phyloP scores from a whole-genome alignment of 2,888 invertebrate genomes.

The Cryptocephalus primarius region DNA sequence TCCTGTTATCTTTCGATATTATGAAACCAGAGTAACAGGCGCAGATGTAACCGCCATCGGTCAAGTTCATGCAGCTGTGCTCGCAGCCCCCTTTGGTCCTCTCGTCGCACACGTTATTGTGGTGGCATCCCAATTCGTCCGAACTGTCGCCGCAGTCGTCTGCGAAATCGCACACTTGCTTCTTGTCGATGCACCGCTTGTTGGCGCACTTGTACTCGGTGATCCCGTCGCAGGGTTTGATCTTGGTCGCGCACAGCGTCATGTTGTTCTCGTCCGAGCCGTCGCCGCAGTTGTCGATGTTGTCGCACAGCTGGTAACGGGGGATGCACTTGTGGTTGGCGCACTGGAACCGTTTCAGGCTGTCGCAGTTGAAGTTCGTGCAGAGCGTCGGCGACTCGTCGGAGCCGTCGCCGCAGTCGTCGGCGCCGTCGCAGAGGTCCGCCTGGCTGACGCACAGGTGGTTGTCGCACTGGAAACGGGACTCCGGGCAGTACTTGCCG shows the following conservation, averaged over 20 bases:
- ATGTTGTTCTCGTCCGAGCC: constrained; percentile 93
- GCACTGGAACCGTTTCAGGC: constrained; percentile 78
- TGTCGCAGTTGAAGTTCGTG: constrained; percentile 77
- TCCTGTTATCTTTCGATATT: constrained; percentile 66
- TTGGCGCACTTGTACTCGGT: constrained; percentile 84
- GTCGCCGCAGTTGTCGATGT: constrained; percentile 87
- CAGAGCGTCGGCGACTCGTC: constrained; percentile 77
- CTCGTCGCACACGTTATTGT: constrained; percentile 48
- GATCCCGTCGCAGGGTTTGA: constrained; percentile 63
- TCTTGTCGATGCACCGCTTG: constrained; percentile 68
- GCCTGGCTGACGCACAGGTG: constrained; percentile 82
- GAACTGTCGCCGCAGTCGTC: constrained; percentile 87
- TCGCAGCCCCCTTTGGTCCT: constrained; percentile 71
- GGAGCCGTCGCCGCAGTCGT: constrained; percentile 86
- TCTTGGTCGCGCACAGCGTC: constrained; percentile 70
- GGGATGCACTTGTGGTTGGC: constrained; percentile 80
- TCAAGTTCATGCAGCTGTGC: constrained; percentile 81
- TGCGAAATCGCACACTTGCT: constrained; percentile 75
- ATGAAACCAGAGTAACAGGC: constrained; percentile 81
- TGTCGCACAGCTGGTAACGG: constrained; percentile 81
- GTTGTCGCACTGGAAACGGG: constrained; percentile 85
- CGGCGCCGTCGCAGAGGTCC: constrained; percentile 86
- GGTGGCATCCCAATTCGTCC: constrained; percentile 84
- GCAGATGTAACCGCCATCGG: constrained; percentile 79
- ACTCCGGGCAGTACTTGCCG: constrained; percentile 78